Base-by-base conservation (phyloP, 2,888 invertebrate species). In the Hypsopygia costalis region DNA sequence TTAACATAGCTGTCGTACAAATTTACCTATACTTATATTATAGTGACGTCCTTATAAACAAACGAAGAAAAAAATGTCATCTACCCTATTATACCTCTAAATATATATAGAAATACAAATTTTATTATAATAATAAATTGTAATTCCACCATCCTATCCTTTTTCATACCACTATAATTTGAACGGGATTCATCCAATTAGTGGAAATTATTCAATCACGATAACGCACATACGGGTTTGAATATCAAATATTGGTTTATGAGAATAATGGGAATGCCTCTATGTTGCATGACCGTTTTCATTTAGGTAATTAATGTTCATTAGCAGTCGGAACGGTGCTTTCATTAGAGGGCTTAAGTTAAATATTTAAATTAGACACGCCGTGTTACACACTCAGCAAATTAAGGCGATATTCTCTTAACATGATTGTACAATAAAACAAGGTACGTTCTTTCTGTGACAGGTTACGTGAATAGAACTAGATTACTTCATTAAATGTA, bases 301-400 rank as follows among this genome's bases (percentile, higher is more conserved):
- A 69, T 70, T 70, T 58, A 52, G 62, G 48, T 61, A 67, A 69
- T 68, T 64, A 67, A 59, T 62, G 62, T 57, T 65, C 52, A 60
- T 69, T 67, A 64, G 52, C 52, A 59, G 47, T 54, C 53, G 40
- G 49, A 44, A 58, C 47, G 51, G 52, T 50, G 51, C 53, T 58
- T 58, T 58, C 56, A 56, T 62, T 62, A 58, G 52, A 50, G 52
- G 58, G 52, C 43, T 51, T 47, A 53, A 59, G 61, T 58, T 58
- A 55, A 62, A 62, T 60, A 66, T 67, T 63, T 52, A 61, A 64
- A 66, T 65, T 61, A 61, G 57, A 59, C 50, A 49, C 46, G 47
- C 36, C 41, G 43, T 52, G 52, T 49, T 52, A 51, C 31, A 38
- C 49, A 52, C 34, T 51, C 45, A 49, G 49, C 49, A 52, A 56